Base-by-base conservation (phyloP, 2,113 vertebrate species). In the Brachirus orientalis region DNA sequence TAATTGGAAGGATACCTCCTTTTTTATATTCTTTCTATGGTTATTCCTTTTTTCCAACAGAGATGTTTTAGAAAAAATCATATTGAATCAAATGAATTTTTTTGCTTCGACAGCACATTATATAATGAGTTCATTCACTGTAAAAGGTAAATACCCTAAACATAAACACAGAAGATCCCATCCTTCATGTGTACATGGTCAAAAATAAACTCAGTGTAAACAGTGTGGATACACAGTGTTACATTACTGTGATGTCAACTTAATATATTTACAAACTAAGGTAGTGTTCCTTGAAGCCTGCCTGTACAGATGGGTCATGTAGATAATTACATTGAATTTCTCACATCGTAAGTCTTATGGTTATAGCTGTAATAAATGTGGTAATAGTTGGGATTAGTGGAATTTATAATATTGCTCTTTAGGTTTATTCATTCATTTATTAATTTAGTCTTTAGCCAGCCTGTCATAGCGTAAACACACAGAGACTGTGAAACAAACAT, bases 91-190 rank as follows among this genome's bases (percentile, higher is more conserved):
- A 41, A 16, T 33, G 6, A 28, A 5, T 11, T 50, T 22, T 65
- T n/a, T 36, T 19, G 19, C 35, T 41, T 17, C 46, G 17, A 19
- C 33, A 16, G 47, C 37, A 22, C n/a, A 17, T 62, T 28, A 48
- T 13, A 71, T 10, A 74, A 56, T 60, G 38, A 60, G 13, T 48
- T 74, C 10, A 83, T 83, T 88, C 63, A 77, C 51, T 57, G 38
- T 45, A 47, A 35, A 46, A 60, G 35, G 16, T 55, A 56, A 40
- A 65, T 46, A 75, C 43, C 4, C 54, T 0, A 79, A 78, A 73
- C 73, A 63, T 74, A 83, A 85, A 87, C 67, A 80, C 68, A 72
- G 57, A 75, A 57, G 12, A 43, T 64, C 60, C 63, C 38, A 68
- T 44, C 22, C 45, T 41, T 2, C 10, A 71, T 35, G 73, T 73